These are phyloP conservation scores for Crossaster papposus DNA, from an alignment of 53 echinoderm and acorn worm genomes.

Conservation along the genomic window DNA sequence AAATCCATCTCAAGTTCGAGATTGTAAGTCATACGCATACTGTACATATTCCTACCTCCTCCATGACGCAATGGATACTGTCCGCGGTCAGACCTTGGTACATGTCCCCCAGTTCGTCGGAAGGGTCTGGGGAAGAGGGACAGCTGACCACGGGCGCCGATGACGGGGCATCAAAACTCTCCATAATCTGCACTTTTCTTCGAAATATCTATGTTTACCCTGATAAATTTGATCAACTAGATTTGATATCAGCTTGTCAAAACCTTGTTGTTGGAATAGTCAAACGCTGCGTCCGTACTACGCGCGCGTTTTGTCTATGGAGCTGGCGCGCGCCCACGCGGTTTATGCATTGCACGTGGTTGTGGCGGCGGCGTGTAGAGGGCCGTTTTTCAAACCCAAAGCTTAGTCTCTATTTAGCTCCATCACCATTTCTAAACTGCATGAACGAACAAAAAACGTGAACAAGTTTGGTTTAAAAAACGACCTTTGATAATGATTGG, in stretches of 20 bases:
- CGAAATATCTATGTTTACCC: background rate
- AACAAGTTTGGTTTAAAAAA: too few relatives aligned
- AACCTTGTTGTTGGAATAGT: background rate
- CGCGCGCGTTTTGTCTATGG: constrained; percentile 1
- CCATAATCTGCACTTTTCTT: constrained; percentile 1
- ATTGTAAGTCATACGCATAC: too few relatives aligned
- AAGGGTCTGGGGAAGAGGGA: constrained; percentile 36
- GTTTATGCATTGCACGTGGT: background rate
- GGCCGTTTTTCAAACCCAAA: too few relatives aligned
- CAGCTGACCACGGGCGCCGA: constrained; percentile 10
- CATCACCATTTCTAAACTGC: too few relatives aligned
- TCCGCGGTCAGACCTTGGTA: constrained; percentile 25
- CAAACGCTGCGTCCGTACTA: constrained; percentile 15
- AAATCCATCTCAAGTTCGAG: too few relatives aligned
- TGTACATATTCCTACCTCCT: background rate
- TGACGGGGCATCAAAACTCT: background rate
- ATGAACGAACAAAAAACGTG: too few relatives aligned
- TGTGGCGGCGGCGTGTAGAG: too few relatives aligned
- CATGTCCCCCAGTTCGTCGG: background rate
- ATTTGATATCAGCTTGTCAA: background rate
- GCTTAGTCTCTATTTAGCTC: too few relatives aligned
- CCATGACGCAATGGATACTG: constrained; percentile 8
- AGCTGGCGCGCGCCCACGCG: background rate
- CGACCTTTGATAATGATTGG: too few relatives aligned
- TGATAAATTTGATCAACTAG: background rate